Base-by-base conservation (phyloP, 2,888 invertebrate species). In the Seira sanloemensis region DNA sequence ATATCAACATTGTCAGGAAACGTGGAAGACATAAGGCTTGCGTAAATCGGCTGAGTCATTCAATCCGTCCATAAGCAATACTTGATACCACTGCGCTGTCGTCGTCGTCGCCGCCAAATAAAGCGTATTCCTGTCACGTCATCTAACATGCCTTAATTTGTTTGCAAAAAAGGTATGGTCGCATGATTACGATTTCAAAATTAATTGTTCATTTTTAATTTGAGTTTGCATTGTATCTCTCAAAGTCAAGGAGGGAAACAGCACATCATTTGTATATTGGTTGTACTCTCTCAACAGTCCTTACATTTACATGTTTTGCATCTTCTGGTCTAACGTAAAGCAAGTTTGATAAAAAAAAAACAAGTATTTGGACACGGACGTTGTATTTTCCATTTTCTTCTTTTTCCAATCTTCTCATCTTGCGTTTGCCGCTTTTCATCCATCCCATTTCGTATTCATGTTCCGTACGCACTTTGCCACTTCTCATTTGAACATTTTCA, bases 361-460 rank as follows among this genome's bases (percentile, higher is more conserved):
- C 58, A 7, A 58, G 58, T 58, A 58, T 58, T 58, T 68, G 58
- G 69, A 69, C 78, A 77, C 77, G 69, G 24, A 77, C 71, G 25
- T 73, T 58, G n/a, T 12, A 27, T 74, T 24, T 46, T 67, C 50
- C 76, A 23, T 54, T 54, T 25, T 71, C 27, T 46, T 18, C 2
- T n/a, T 62, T 72, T 78, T 50, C 50, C 54, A 54, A 23, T 24
- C 5, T 50, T 25, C 21, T 50, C 27, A 58, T 37, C 37, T 37
- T 37, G 2, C 58, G 5, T 58, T 58, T 58, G 58, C 58, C 58
- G 58, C 25, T 77, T 54, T 72, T 46, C 66, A 46, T 65, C 18
- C 66, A 21, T 62, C 18, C 37, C 7, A 78, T 78, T 78, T 78
- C 19, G 78, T 78, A 78, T 78, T 78, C 78, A 71, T 62, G 37